Base-by-base conservation (phyloP, 2,113 vertebrate species). In the Elephas maximus region DNA sequence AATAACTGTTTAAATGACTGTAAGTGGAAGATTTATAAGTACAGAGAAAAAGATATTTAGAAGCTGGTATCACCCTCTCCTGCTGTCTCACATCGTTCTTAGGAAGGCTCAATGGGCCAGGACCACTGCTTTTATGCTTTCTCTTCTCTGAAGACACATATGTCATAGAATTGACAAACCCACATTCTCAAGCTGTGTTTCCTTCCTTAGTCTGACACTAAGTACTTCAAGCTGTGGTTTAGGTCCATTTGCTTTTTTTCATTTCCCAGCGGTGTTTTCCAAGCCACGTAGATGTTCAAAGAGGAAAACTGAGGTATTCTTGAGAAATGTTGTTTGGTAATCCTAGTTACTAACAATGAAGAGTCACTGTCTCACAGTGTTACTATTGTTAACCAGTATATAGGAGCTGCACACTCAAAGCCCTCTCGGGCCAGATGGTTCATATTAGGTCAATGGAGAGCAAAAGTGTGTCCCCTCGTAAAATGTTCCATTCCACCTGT, bases 161-260 rank as follows among this genome's bases (percentile, higher is more conserved):
- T 37, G 21, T 90, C 62, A 73, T 3, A 90, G 30, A 90, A 77
- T 57, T 88, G 53, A 71, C 44, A 80, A 96, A 82, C 17, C 20
- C 28, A 48, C 1, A 24, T 63, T 62, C 62, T 82, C 37, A 67
- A 95, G 23, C 82, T 6, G 0, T 78, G 65, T 82, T 83, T 95
- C 37, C 65, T 94, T 74, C 74, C 20, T 57, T 80, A 5, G 48
- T 41, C 88, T 92, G 76, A 87, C 17, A n/a, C 7, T 45, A 44
- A 95, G 20, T 71, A 41, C 33, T 63, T 80, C 37, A 93, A 85
- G 45, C 37, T 95, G 62, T 21, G 3, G 9, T 45, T 95, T 87
- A 76, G n/a, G 20, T 44, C 63, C 51, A 24, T 84, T 92, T 94
- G 57, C 30, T 93, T 62, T 86, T 88, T 60, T 65, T 76, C 41